Evolutionary conservation across 1,140 invertebrate genomes (phyloP), one percentile per base, ranked within the genome.

Genomic region (Rhyacophila brunnea): DNA sequence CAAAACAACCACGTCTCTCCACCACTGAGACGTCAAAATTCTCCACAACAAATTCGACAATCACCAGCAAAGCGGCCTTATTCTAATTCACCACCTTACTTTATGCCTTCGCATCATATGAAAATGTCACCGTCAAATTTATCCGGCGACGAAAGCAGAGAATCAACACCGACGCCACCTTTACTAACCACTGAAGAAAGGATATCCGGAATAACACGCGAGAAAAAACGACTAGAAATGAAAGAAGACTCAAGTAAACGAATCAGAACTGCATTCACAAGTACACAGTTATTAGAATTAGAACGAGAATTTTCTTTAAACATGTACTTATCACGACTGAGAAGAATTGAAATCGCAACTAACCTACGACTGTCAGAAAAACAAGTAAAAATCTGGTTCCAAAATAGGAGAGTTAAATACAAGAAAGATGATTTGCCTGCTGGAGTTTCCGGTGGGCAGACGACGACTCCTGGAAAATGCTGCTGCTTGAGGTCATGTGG

Each of bases 331-430:
- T 95, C 93, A 0, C 82, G 94, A 20, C 80, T 96, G 28, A 79
- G 93, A 36, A 80, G 94, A 57, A 96, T 97, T 62, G 93, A 96
- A 72, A 94, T 96, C 47, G 95, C 95, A 0, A 93, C 91, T 5
- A 86, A 90, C 64, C 74, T 96, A 47, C 84, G 88, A 17, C 73
- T 97, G 0, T 93, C 91, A 0, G 94, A 96, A 75, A 97, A 96
- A 71, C 93, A 96, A 77, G 92, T 96, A 36, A 96, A 94, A 74
- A 96, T 96, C 51, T 96, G 94, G 94, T 93, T 96, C 70, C 93
- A 96, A 72, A 95, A 95, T 70, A 81, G 88, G 10, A 80, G 93
- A 2, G 94, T 96, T 2, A 96, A 96, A 70, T 85, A 93, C 71
- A 95, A 96, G 81, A 95, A 95, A 68, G 90, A 78, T 40, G 77